phyloP scores from a whole-genome alignment of 2,888 invertebrate genomes.

The Macropis europaea region DNA sequence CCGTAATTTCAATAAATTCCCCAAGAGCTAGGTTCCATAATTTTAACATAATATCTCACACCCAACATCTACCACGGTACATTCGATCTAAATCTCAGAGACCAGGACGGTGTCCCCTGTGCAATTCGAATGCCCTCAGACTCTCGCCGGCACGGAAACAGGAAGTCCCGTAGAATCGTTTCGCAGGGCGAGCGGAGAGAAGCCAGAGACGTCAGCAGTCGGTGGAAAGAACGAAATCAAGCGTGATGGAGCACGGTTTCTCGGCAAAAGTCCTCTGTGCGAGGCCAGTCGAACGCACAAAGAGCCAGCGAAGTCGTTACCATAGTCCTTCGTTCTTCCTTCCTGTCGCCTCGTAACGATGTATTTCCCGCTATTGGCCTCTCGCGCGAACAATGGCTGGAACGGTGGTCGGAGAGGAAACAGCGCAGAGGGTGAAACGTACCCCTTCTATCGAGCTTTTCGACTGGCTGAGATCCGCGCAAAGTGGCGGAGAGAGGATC shows the following conservation, averaged over 20 bases:
- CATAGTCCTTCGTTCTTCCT: slow-evolving; percentile 66
- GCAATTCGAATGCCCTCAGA: slow-evolving; percentile 5
- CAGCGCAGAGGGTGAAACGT: slow-evolving; percentile 39
- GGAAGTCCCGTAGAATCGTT: slow-evolving; percentile 12
- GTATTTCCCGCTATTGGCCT: slow-evolving; percentile 75
- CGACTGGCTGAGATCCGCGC: slow-evolving; percentile 4
- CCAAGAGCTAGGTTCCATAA: no score
- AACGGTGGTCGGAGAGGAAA: slow-evolving; percentile 29
- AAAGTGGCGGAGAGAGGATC: slow-evolving; percentile 30
- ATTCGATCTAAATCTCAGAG: no score
- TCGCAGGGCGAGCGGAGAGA: background rate
- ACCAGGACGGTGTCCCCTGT: no score
- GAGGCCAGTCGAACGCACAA: slow-evolving; percentile 41
- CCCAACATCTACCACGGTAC: no score
- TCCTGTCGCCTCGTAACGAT: slow-evolving; percentile 71
- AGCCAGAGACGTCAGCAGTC: slow-evolving; percentile 12
- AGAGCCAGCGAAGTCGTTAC: slow-evolving; percentile 59
- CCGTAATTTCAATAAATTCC: no score
- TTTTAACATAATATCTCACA: no score
- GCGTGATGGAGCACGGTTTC: slow-evolving; percentile 58
- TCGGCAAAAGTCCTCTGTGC: slow-evolving; percentile 15
- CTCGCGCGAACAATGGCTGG: slow-evolving; percentile 68
- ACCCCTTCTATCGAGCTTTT: slow-evolving; percentile 15
- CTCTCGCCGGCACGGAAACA: slow-evolving; percentile 1
- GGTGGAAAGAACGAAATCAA: slow-evolving; percentile 59